phyloP scores from a whole-genome alignment of 1,140 invertebrate species.

The Tetraneura akinire region DNA sequence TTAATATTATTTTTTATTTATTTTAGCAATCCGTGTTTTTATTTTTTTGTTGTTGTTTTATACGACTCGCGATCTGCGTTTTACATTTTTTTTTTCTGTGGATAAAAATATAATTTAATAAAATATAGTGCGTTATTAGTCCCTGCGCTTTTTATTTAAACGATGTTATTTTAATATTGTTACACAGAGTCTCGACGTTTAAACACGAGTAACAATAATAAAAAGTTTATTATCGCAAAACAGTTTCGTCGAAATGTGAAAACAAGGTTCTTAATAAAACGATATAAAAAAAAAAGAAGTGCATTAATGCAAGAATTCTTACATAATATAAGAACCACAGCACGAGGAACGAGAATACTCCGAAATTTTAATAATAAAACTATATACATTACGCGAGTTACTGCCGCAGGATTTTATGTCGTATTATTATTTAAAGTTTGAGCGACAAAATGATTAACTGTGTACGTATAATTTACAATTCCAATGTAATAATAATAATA shows the following conservation, averaged over 20 bases:
- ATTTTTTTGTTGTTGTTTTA: too few species aligned
- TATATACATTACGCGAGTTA: neutral
- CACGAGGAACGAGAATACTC: neutral
- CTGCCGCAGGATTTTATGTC: neutral
- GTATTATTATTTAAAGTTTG: neutral
- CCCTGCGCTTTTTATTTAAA: neutral
- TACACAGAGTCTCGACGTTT: slow-evolving; percentile 29
- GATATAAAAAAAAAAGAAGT: slow-evolving; percentile 15
- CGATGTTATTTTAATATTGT: neutral
- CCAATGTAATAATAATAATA: too few species aligned
- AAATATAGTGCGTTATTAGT: too few species aligned
- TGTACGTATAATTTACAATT: neutral
- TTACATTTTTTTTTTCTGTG: too few species aligned
- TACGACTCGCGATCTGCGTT: too few species aligned
- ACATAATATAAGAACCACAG: slow-evolving; percentile 5
- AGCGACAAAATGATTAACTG: neutral
- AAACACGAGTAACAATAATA: slow-evolving; percentile 10
- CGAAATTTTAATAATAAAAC: neutral
- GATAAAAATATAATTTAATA: too few species aligned
- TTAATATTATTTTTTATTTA: too few species aligned
- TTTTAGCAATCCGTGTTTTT: too few species aligned
- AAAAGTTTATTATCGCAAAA: neutral
- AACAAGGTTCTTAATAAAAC: neutral
- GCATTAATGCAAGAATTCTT: too few species aligned
- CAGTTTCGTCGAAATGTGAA: neutral